Evolutionary conservation across 1,140 invertebrate species (phyloP).

Genomic region (Tribolium castaneum): DNA sequence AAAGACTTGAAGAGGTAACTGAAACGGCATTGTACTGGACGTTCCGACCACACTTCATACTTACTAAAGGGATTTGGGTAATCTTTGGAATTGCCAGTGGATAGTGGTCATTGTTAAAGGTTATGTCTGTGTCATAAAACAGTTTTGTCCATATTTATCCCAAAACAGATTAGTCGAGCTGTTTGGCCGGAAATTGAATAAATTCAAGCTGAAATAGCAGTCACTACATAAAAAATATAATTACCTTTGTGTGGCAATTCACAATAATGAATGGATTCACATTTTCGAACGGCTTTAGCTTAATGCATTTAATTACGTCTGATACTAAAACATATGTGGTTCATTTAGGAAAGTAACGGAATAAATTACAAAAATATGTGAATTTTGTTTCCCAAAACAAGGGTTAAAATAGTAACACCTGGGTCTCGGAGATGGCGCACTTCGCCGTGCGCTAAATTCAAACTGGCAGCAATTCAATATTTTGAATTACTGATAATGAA

Average conservation of each 20-base stretch:
- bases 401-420: not conserved
- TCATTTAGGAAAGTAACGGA: not conserved
- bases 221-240: not conserved
- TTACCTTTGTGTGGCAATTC: not conserved
- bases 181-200: not conserved
- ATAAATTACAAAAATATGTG: not conserved
- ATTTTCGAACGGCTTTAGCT: not conserved
- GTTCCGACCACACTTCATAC: slow-evolving; percentile 17
- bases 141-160: slow-evolving; percentile 34
- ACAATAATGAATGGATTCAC: not conserved
- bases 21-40: slow-evolving; percentile 33
- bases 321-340: not conserved
- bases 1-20: slow-evolving; percentile 53
- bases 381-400: not conserved
- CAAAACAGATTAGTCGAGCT: not conserved
- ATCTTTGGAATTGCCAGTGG: slow-evolving; percentile 55
- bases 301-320: not conserved
- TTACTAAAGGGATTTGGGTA: slow-evolving; percentile 56
- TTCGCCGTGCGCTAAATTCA: not conserved
- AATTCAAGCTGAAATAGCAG: not conserved
- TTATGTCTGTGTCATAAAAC: slow-evolving; percentile 40
- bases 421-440: not conserved
- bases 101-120: slow-evolving; percentile 53
- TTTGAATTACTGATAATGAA: not conserved
- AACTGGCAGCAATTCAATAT: not conserved